A percentile compares a stretch with the other conserved stretches of the same genome.
Evolutionary conservation across 1,140 invertebrate genomes (phyloP).

Genomic region (Ceratitis capitata): DNA sequence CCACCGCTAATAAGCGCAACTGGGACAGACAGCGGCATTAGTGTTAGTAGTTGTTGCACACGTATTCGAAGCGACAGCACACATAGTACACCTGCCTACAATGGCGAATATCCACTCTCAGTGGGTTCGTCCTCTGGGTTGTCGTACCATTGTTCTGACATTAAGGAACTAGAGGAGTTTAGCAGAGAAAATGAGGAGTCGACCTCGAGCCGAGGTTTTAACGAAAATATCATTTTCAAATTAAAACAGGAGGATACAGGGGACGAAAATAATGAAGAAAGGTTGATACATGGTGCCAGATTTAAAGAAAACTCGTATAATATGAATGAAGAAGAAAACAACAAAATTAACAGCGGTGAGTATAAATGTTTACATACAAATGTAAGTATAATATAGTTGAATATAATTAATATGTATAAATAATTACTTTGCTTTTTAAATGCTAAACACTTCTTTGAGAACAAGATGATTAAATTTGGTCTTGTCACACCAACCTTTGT

Average conservation of each 20-base stretch:
- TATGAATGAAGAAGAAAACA: neutral
- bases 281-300: no score
- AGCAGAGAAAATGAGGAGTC: conserved; percentile 28
- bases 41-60: conserved; percentile 54
- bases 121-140: conserved; percentile 61
- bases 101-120: conserved; percentile 59
- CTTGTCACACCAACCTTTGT: no score
- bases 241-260: conserved; percentile 35
- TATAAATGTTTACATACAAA: no score
- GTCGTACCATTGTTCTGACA: conserved; percentile 55
- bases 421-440: no score
- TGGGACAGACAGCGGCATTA: conserved; percentile 60
- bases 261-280: neutral
- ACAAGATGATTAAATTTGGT: no score
- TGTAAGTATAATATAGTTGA: no score
- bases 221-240: neutral
- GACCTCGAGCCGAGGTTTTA: neutral
- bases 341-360: neutral
- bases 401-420: no score
- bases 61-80: conserved; percentile 58
- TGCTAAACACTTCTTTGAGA: no score
- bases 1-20: conserved; percentile 60
- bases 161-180: conserved; percentile 48
- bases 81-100: conserved; percentile 59
- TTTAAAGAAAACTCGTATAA: neutral